Evolutionary conservation across 1,140 invertebrate genomes (phyloP).

Genomic region (Ooceraea biroi): DNA sequence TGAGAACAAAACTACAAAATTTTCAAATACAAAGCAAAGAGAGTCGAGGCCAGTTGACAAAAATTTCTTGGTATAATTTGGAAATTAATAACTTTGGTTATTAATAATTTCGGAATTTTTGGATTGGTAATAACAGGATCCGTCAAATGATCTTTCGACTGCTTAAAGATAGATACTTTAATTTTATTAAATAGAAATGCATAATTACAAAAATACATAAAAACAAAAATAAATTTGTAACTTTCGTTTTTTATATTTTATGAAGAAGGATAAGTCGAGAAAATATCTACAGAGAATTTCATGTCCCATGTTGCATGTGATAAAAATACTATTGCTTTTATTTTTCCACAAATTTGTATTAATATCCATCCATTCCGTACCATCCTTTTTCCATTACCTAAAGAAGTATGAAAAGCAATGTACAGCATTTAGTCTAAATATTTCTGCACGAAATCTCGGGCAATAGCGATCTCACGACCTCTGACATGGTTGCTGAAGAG

Average conservation of each 20-base stretch:
- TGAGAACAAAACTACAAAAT: neutral
- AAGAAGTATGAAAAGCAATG: conserved; percentile 1
- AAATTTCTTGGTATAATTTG: conserved; percentile 3
- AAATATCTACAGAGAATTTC: neutral
- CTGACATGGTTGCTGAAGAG: conserved; percentile 58
- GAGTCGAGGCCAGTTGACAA: conserved; percentile 38
- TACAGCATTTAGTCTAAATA: neutral
- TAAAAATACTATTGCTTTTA: neutral
- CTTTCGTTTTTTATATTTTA: too few relatives aligned
- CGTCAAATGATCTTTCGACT: neutral
- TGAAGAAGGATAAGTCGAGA: neutral
- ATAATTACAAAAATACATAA: too few relatives aligned
- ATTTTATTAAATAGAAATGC: neutral
- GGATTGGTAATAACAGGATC: neutral
- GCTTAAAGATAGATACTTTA: neutral
- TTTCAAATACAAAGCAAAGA: conserved; percentile 57
- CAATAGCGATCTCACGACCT: conserved; percentile 56
- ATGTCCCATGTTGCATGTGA: too few relatives aligned
- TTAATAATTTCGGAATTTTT: conserved; percentile 8
- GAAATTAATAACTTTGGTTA: conserved; percentile 45
- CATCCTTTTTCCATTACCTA: neutral
- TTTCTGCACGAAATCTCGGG: conserved; percentile 1
- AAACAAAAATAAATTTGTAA: too few relatives aligned
- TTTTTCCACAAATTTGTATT: neutral
- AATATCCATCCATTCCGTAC: neutral